Percentiles rank a stretch among this genome's conserved stretches.
phyloP scores from a whole-genome alignment of 2,797 vertebrate genomes.

The Aldrovandia affinis region DNA sequence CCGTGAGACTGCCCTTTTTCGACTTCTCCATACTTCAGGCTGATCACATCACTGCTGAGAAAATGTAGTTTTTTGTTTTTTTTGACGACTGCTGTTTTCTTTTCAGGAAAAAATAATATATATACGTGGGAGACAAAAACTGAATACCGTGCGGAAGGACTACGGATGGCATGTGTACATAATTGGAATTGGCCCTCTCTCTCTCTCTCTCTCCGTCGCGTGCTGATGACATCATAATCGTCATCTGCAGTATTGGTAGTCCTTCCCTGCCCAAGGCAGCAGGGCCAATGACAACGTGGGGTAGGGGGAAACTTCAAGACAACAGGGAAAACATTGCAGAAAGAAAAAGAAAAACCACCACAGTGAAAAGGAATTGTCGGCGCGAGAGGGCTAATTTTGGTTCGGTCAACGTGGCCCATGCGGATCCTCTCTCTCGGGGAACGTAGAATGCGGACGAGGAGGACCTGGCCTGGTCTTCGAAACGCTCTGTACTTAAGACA shows the following conservation, averaged over 20 bases:
- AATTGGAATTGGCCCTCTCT: background rate
- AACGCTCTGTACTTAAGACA: slow-evolving; percentile 36
- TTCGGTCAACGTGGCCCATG: slow-evolving; percentile 33
- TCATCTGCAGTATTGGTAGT: slow-evolving; percentile 34
- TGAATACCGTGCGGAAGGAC: background rate
- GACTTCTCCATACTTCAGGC: background rate
- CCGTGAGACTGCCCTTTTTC: background rate
- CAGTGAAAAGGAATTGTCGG: slow-evolving; percentile 34
- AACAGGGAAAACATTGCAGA: slow-evolving; percentile 37
- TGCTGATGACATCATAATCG: slow-evolving; percentile 6
- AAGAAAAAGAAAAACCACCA: no score
- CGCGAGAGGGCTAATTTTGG: slow-evolving; percentile 34
- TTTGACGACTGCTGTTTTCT: background rate
- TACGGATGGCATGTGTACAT: background rate
- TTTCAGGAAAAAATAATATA: background rate
- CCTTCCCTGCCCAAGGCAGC: slow-evolving; percentile 32
- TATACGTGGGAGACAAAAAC: background rate
- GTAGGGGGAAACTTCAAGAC: slow-evolving; percentile 33
- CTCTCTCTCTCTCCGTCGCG: background rate
- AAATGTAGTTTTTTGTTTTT: background rate
- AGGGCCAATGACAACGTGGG: slow-evolving; percentile 34
- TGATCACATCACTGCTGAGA: background rate
- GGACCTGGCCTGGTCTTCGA: slow-evolving; percentile 30
- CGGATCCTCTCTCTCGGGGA: background rate
- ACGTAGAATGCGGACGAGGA: background rate